phyloP scores from a whole-genome alignment of 2,113 vertebrate species.

The Microcebus ravelobensis region DNA sequence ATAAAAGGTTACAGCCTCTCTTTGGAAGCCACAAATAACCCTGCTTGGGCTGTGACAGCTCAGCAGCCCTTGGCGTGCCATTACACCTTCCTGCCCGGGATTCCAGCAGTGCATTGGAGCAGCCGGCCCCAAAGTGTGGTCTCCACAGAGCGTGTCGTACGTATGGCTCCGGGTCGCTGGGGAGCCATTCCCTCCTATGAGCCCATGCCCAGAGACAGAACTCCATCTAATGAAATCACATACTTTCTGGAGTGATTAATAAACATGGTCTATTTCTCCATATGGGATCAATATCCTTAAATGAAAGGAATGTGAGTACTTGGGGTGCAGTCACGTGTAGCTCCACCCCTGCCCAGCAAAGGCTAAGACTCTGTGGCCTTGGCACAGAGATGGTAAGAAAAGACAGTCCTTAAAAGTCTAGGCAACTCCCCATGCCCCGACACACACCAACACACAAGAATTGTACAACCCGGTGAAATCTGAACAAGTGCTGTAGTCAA shows the following conservation, averaged over 20 bases:
- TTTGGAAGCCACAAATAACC: conserved; percentile 66
- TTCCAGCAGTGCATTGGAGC: conserved; percentile 32
- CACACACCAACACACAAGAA: not conserved
- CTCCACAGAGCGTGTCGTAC: conserved; percentile 27
- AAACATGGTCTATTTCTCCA: conserved; percentile 50
- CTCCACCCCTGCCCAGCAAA: not conserved
- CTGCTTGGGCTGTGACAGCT: conserved; percentile 61
- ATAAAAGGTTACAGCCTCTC: conserved; percentile 69
- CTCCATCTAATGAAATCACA: conserved; percentile 69
- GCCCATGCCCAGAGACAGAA: conserved; percentile 55
- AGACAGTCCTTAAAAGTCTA: not conserved
- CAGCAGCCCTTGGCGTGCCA: conserved; percentile 58
- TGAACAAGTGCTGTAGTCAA: not conserved
- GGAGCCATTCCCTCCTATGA: conserved; percentile 46
- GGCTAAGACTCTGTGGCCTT: not conserved
- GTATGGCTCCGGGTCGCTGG: not conserved
- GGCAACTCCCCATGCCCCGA: not conserved
- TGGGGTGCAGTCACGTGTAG: not conserved
- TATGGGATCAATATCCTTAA: conserved; percentile 70
- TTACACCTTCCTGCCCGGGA: conserved; percentile 63
- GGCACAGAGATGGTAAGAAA: not conserved
- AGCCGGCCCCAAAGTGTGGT: conserved; percentile 46
- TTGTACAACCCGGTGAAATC: not conserved
- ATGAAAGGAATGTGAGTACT: not conserved
- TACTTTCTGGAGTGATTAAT: conserved; percentile 71